Evolutionary conservation across 2,888 invertebrate genomes (phyloP).

Genomic region (Sturmia bella): DNA sequence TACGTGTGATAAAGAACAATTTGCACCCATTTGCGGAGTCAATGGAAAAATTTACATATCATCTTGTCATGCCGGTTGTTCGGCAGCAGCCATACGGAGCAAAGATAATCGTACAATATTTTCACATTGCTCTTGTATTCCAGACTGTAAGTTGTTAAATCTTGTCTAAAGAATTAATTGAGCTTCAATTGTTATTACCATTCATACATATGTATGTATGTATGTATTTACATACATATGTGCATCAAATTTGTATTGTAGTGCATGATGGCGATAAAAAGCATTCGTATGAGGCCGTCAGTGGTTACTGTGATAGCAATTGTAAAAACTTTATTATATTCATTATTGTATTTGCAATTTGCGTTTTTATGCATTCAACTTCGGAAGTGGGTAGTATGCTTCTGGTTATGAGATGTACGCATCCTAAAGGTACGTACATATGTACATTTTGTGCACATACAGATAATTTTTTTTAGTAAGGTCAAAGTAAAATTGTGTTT

Average conservation of each 20-base stretch:
- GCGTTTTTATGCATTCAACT: constrained; percentile 95
- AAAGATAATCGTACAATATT: constrained; percentile 85
- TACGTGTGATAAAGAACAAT: constrained; percentile 88
- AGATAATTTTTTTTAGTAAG: not conserved
- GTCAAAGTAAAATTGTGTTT: not conserved
- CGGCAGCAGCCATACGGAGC: constrained; percentile 84
- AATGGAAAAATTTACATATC: constrained; percentile 93
- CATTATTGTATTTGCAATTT: constrained; percentile 90
- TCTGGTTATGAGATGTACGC: constrained; percentile 94
- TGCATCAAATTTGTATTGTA: not conserved
- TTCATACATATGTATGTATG: too few relatives aligned
- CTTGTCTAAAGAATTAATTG: not conserved
- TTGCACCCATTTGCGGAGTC: constrained; percentile 92
- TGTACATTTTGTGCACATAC: not conserved
- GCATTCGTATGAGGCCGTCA: constrained; percentile 83
- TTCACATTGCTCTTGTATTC: constrained; percentile 83
- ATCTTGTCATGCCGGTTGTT: constrained; percentile 94
- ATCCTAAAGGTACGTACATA: constrained; percentile 85
- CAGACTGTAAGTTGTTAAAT: constrained; percentile 74
- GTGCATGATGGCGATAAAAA: constrained; percentile 45
- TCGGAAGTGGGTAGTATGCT: constrained; percentile 96
- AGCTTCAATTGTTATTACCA: not conserved
- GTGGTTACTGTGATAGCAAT: constrained; percentile 90
- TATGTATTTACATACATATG: too few relatives aligned
- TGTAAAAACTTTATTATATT: constrained; percentile 92